These are phyloP conservation scores for Aphis gossypii DNA, from an alignment of 1,140 invertebrate genomes.

Conservation along the genomic window DNA sequence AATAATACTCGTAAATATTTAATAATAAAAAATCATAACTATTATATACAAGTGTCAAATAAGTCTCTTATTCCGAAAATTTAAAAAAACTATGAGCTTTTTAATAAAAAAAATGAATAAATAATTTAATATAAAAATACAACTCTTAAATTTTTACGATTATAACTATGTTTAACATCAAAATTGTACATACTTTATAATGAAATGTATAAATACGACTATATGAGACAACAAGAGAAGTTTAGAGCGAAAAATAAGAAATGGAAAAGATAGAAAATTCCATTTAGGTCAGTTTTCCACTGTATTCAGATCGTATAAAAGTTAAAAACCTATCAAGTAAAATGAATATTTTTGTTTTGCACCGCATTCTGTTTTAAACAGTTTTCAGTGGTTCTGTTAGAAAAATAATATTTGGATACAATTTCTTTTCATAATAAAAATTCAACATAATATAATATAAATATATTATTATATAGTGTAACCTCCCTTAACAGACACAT, in stretches of 20 bases:
- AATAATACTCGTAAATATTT: too few species aligned
- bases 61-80: not conserved
- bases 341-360: not conserved
- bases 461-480: not conserved
- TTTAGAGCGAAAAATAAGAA: not conserved
- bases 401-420: not conserved
- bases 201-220: not conserved
- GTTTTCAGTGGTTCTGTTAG: not conserved
- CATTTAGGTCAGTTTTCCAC: not conserved
- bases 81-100: not conserved
- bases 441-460: not conserved
- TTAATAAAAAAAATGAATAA: not conserved
- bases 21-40: not conserved
- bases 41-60: not conserved
- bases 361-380: not conserved
- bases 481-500: not conserved
- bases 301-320: not conserved
- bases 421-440: not conserved
- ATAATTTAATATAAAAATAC: not conserved
- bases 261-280: not conserved
- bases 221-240: not conserved
- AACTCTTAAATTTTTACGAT: not conserved
- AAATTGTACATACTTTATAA: not conserved
- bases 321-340: not conserved
- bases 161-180: not conserved